Evolutionary conservation across 2,113 vertebrate species (phyloP), one percentile per base, ranked within the genome.

Genomic region (Shinisaurus crocodilurus): DNA sequence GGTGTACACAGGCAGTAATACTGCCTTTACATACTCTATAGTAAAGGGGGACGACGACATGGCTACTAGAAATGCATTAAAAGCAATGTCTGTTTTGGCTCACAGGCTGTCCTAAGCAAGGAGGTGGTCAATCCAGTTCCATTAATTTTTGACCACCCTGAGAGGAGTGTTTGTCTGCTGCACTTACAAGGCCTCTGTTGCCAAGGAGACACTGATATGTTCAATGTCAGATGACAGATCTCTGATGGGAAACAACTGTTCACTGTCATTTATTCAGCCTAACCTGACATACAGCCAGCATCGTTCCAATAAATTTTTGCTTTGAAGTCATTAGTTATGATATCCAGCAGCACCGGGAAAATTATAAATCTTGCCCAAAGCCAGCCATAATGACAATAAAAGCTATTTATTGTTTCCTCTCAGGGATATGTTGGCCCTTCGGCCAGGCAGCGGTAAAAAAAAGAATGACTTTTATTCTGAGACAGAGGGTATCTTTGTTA

Each of bases 271-370:
- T 85, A 89, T 90, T 93, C 94, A 85, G 82, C 93, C 91, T 88
- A 90, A 87, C 54, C 74, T 89, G 94, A 93, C 94, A 88, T 5
- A 3, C 63, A 89, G 72, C 87, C 92, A 94, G 90, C 86, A 57
- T 90, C 91, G 90, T 82, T 84, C 92, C 94, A 93, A 75, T 94
- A 87, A 90, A 85, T 92, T 94, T 86, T 86, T 82, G 91, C 87
- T 94, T 88, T 29, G 23, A 91, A 93, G 91, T 29, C 88, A 82
- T 95, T 90, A 91, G 85, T 95, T 92, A 86, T 92, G 80, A 89
- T 70, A 94, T 85, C 92, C 89, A 89, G 67, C 83, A 88, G 43
- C 57, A 90, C 84, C 76, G 82, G 48, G 70, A 76, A 88, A 60
- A 0, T 0, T 40, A n/a, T 91, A 84, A 88, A 94, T 94, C 93